Evolutionary conservation across 2,113 vertebrate species (phyloP).

Genomic region (Tragelaphus strepsiceros): DNA sequence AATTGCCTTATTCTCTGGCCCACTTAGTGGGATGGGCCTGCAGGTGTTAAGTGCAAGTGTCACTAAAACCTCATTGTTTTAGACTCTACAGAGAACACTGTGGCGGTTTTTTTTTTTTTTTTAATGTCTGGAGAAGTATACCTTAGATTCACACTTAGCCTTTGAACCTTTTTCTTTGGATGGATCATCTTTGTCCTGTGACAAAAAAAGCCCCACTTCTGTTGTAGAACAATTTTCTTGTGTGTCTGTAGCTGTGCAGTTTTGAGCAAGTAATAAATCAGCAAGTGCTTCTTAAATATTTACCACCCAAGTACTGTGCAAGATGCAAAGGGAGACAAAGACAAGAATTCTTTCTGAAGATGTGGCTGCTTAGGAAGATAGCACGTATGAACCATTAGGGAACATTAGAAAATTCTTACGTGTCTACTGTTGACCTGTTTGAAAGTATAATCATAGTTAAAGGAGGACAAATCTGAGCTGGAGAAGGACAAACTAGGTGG

Average conservation of each 20-base stretch:
- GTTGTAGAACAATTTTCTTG: neutral
- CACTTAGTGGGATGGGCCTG: constrained; percentile 39
- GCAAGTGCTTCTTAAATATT: neutral
- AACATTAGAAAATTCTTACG: neutral
- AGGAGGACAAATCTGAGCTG: neutral
- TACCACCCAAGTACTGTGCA: neutral
- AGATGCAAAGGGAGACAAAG: neutral
- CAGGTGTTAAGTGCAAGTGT: constrained; percentile 37
- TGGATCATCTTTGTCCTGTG: neutral
- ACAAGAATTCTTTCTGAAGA: neutral
- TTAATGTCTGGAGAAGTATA: neutral
- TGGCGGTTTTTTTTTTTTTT: neutral
- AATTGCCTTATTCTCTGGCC: constrained; percentile 52
- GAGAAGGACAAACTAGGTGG: neutral
- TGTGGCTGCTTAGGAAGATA: neutral
- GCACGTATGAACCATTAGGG: neutral
- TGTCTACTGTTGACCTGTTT: neutral
- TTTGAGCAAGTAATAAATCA: constrained; percentile 9
- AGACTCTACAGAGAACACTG: neutral
- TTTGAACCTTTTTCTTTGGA: neutral
- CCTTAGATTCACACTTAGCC: neutral
- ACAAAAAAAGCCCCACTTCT: neutral
- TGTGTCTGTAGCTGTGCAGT: neutral
- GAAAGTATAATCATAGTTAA: neutral
- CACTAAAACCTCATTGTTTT: constrained; percentile 6